Evolutionary conservation across 2,113 vertebrate species (phyloP), one percentile per base, ranked within the genome.

Genomic region (Aramus guarauna): DNA sequence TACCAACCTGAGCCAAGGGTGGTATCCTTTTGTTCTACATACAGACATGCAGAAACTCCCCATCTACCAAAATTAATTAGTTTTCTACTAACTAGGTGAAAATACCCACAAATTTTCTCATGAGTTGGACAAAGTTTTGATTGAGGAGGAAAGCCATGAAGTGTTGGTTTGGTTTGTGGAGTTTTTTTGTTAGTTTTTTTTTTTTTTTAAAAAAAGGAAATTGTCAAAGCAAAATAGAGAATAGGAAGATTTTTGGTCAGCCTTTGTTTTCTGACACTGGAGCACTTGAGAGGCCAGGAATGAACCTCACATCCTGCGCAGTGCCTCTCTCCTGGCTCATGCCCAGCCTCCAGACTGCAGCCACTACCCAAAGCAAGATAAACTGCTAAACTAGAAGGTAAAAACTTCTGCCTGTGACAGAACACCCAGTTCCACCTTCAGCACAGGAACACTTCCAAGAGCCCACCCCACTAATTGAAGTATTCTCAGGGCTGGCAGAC

Each of bases 241-340:
- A 34, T 16, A 48, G 15, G 7, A 48, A 68, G 30, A n/a, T 6
- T 68, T 63, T 88, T 55, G 58, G 9, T 26, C 63, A 60, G 39
- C 15, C 27, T 85, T 67, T 63, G 11, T 30, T 37, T 73, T 27
- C 21, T 47, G 62, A 37, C 13, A 36, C 23, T 29, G 55, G 14
- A 62, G 58, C 6, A 32, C 3, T 37, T 22, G 17, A 29, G 32
- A 63, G 8, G 41, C 23, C 16, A 47, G 24, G 12, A 67, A 20
- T 2, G 2, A 73, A 9, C 37, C 16, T 58, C 17, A 10, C 1
- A 14, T 34, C n/a, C 62, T 23, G 3, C 27, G 4, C 7, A 19
- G n/a, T 1, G 3, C 8, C 71, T 86, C 60, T 77, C 23, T 1
- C 0, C n/a, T 16, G n/a, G 20, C 39, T 83, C 41, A 2, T 5